Evolutionary conservation across 2,797 vertebrate species (phyloP).

Genomic region (Oreochromis mossambicus): DNA sequence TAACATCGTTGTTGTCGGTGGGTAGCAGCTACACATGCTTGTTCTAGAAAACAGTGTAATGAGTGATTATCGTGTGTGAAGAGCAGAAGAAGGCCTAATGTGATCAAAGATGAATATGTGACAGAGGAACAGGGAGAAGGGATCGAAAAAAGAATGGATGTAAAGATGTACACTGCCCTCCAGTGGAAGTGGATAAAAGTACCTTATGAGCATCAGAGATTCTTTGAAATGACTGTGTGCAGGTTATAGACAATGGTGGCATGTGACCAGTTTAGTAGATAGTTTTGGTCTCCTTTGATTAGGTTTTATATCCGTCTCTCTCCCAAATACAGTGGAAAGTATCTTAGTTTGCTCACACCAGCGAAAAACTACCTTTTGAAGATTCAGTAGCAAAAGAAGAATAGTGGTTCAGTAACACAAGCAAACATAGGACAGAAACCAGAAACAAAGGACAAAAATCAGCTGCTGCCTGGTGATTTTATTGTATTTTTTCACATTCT

Average conservation of each 20-base stretch:
- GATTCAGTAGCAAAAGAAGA: background rate
- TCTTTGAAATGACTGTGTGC: background rate
- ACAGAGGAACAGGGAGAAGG: background rate
- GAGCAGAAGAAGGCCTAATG: background rate
- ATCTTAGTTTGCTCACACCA: background rate
- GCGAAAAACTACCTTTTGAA: background rate
- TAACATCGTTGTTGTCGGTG: background rate
- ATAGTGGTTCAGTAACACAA: background rate
- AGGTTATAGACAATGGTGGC: background rate
- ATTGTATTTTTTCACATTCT: background rate
- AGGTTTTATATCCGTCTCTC: background rate
- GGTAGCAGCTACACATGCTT: background rate
- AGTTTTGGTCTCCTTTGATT: background rate
- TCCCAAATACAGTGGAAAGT: background rate
- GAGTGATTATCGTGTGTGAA: background rate
- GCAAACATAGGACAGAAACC: background rate
- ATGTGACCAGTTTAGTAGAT: background rate
- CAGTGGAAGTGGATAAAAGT: conserved; percentile 24
- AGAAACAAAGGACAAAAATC: background rate
- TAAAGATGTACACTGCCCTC: conserved; percentile 58
- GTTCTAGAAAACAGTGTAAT: background rate
- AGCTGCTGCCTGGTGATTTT: background rate
- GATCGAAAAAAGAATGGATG: background rate
- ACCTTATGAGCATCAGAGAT: background rate
- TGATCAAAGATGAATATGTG: background rate